phyloP scores from a whole-genome alignment of 2,888 invertebrate species.

The Choristoneura rosaceana region DNA sequence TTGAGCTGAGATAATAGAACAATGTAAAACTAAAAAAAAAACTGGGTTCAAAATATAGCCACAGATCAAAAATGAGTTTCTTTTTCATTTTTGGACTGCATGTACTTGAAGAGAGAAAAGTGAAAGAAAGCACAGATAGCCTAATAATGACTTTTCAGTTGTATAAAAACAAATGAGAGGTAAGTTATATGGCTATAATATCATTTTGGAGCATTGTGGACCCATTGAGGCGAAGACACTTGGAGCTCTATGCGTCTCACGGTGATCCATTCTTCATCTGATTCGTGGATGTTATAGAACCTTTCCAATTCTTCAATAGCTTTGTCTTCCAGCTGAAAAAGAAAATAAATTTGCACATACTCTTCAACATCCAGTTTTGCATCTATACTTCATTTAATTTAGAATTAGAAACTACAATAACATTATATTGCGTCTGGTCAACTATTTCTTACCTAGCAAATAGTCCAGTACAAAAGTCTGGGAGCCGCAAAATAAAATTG shows the following conservation, averaged over 20 bases:
- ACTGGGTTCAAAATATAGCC: too few relatives aligned
- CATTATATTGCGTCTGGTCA: too few relatives aligned
- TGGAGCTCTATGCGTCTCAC: slow-evolving; percentile 87
- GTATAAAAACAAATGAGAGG: background rate
- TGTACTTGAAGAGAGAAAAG: too few relatives aligned
- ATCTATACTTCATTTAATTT: too few relatives aligned
- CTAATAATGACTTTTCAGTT: background rate
- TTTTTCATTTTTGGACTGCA: too few relatives aligned
- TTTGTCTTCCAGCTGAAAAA: slow-evolving; percentile 91
- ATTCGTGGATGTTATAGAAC: slow-evolving; percentile 90
- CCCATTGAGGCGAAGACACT: slow-evolving; percentile 87
- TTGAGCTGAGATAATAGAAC: background rate
- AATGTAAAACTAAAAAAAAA: background rate
- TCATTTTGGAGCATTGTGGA: slow-evolving; percentile 77
- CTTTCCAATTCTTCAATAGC: slow-evolving; percentile 92
- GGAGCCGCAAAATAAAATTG: too few relatives aligned
- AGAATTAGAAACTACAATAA: too few relatives aligned
- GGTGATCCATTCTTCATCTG: slow-evolving; percentile 90
- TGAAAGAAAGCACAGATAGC: too few relatives aligned
- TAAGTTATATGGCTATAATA: slow-evolving; percentile 63
- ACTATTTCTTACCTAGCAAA: too few relatives aligned
- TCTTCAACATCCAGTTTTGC: background rate
- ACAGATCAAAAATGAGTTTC: background rate
- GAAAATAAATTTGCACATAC: background rate
- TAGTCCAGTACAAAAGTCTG: too few relatives aligned